A percentile compares a stretch with the other conserved stretches of the same genome.
These are phyloP conservation scores for Diaperis boleti DNA, from an alignment of 2,888 invertebrate genomes.

Conservation along the genomic window DNA sequence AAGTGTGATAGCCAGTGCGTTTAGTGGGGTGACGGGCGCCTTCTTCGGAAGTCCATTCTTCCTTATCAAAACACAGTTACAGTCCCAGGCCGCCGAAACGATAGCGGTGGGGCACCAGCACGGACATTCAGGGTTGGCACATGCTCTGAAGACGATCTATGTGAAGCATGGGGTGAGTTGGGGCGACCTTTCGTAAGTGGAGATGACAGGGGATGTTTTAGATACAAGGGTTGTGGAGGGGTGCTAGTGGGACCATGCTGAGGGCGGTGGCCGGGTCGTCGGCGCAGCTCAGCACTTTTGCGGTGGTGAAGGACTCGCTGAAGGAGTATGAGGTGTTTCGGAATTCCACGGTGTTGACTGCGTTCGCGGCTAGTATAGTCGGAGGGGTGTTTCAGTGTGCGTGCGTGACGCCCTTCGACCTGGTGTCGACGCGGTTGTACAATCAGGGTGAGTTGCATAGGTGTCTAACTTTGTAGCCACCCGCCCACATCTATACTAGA, in stretches of 20 bases:
- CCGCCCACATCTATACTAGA: too few relatives aligned
- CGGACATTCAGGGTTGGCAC: constrained; percentile 72
- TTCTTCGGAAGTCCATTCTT: constrained; percentile 82
- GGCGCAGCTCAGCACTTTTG: constrained; percentile 86
- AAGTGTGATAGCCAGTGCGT: constrained; percentile 69
- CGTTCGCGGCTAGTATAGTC: constrained; percentile 78
- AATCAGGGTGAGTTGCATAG: constrained; percentile 85
- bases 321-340: constrained; percentile 56
- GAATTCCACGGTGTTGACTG: constrained; percentile 70
- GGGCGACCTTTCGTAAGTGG: background rate
- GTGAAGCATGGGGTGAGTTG: constrained; percentile 68
- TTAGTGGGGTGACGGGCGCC: constrained; percentile 78
- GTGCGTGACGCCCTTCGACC: constrained; percentile 88
- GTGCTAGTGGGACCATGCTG: constrained; percentile 77
- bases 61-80: constrained; percentile 89
- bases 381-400: constrained; percentile 82
- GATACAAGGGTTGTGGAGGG: constrained; percentile 80
- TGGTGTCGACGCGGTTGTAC: constrained; percentile 88
- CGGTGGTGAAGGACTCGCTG: constrained; percentile 71
- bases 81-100: constrained; percentile 77
- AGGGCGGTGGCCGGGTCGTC: constrained; percentile 85
- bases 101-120: constrained; percentile 92
- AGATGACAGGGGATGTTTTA: too few relatives aligned
- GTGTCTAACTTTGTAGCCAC: too few relatives aligned
- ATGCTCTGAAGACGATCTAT: constrained; percentile 69